These are phyloP conservation scores for Syrrhaptes paradoxus DNA, from an alignment of 2,113 vertebrate genomes.

Conservation along the genomic window DNA sequence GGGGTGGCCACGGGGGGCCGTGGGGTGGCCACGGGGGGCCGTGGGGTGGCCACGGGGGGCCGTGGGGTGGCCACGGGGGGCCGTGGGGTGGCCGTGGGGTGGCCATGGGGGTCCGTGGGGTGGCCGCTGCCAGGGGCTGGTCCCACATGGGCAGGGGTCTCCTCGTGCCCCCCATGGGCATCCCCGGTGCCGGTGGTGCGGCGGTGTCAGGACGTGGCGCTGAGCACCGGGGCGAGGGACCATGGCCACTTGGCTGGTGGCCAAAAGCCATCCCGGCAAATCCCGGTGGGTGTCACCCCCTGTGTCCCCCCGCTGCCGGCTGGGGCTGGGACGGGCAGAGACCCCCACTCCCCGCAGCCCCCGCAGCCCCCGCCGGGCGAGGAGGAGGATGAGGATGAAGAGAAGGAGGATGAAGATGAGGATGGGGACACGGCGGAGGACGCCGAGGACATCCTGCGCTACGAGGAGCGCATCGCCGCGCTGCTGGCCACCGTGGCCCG, in stretches of 20 bases:
- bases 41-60: too few relatives aligned
- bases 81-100: too few relatives aligned
- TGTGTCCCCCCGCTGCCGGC: neutral
- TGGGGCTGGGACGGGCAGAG: accelerated
- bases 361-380: neutral
- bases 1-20: too few relatives aligned
- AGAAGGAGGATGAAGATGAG: neutral
- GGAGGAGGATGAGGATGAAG: neutral
- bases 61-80: too few relatives aligned
- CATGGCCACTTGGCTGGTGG: neutral
- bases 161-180: neutral
- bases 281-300: neutral
- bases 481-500: constrained; percentile 68
- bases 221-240: neutral
- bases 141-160: accelerated
- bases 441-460: constrained; percentile 1
- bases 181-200: neutral
- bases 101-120: neutral
- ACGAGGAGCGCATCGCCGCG: constrained; percentile 67
- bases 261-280: neutral
- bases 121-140: neutral
- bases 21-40: too few relatives aligned
- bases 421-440: neutral
- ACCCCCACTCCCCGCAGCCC: neutral
- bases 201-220: neutral